phyloP scores from a whole-genome alignment of 2,113 vertebrate species.

The Saguinus imperator region DNA sequence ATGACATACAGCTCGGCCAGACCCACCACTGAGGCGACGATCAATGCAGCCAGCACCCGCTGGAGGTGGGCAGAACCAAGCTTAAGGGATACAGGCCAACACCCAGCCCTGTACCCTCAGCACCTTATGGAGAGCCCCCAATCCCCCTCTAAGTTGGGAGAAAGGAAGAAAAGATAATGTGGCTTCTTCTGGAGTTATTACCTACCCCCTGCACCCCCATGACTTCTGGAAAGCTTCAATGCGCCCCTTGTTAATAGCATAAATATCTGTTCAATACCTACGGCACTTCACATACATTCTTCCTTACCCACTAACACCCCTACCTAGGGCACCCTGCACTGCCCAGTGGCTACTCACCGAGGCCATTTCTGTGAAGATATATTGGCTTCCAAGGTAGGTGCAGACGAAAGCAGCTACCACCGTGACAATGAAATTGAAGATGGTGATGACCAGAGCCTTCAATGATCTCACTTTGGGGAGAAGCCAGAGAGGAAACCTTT shows the following conservation, averaged over 20 bases:
- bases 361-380: conserved; percentile 91
- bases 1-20: conserved; percentile 96
- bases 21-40: conserved; percentile 95
- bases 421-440: conserved; percentile 97
- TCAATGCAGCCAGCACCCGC: conserved; percentile 92
- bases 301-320: not conserved
- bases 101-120: not conserved
- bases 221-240: not conserved
- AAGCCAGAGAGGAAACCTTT: conserved; percentile 50
- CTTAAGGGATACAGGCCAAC: not conserved
- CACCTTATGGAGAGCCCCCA: conserved; percentile 1
- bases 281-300: not conserved
- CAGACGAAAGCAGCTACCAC: conserved; percentile 93
- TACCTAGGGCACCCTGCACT: not conserved
- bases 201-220: no score
- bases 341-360: conserved; percentile 85
- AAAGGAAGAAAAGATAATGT: not conserved
- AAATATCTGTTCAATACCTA: not conserved
- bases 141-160: not conserved
- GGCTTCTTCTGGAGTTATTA: not conserved
- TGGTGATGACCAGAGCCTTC: conserved; percentile 90
- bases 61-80: conserved; percentile 63
- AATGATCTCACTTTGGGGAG: conserved; percentile 89
- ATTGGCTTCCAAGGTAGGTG: conserved; percentile 96
- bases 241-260: not conserved